phyloP scores from a whole-genome alignment of 2,888 invertebrate species.

The Ceriagrion tenellum region DNA sequence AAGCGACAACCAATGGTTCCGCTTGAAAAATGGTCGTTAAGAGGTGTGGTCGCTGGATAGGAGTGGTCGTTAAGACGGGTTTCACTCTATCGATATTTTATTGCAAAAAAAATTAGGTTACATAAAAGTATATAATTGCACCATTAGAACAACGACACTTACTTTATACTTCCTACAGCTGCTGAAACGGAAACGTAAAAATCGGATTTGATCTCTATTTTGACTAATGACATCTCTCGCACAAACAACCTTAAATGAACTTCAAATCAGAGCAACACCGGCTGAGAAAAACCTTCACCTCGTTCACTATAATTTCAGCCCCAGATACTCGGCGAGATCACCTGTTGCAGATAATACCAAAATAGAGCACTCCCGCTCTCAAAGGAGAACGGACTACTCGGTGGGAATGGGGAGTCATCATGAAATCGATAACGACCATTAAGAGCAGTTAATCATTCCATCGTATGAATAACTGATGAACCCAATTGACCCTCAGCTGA shows the following conservation, averaged over 20 bases:
- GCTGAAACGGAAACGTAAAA: too few relatives aligned
- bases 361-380: not conserved
- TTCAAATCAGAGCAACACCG: not conserved
- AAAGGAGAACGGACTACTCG: not conserved
- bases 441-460: not conserved
- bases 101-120: too few relatives aligned
- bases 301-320: not conserved
- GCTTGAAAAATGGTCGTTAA: too few relatives aligned
- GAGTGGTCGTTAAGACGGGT: too few relatives aligned
- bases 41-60: too few relatives aligned
- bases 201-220: too few relatives aligned
- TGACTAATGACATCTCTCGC: too few relatives aligned
- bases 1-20: too few relatives aligned
- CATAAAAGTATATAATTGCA: too few relatives aligned
- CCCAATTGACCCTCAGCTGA: not conserved
- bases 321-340: not conserved
- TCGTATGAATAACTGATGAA: not conserved
- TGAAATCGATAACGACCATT: not conserved
- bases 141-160: too few relatives aligned
- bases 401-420: not conserved
- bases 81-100: too few relatives aligned
- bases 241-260: not conserved
- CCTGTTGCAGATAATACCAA: slow-evolving; percentile 18
- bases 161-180: too few relatives aligned
- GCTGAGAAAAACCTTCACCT: not conserved